Evolutionary conservation across 2,113 vertebrate genomes (phyloP).

Genomic region (Istiophorus platypterus): DNA sequence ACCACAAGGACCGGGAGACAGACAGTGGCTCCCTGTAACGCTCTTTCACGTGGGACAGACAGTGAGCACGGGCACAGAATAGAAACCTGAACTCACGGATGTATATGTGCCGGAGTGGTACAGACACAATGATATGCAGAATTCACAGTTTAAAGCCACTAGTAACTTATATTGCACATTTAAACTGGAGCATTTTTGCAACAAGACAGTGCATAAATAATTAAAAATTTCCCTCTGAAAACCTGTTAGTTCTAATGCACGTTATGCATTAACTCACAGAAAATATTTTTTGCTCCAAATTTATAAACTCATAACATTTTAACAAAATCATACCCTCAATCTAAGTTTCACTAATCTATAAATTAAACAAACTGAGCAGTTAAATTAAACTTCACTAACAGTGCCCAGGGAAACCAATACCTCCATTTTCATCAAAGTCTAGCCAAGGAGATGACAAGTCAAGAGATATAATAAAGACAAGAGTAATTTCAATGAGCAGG

Average conservation of each 20-base stretch:
- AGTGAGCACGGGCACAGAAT: neutral
- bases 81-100: too few species aligned
- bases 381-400: neutral
- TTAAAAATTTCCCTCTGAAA: neutral
- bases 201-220: neutral
- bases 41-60: conserved; percentile 17
- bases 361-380: too few species aligned
- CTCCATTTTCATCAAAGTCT: neutral
- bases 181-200: neutral
- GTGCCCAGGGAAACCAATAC: neutral
- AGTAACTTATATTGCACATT: neutral
- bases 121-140: neutral
- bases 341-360: neutral
- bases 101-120: too few species aligned
- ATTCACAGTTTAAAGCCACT: neutral
- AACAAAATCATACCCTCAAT: too few species aligned
- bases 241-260: neutral
- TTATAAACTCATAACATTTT: too few species aligned
- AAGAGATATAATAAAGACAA: conserved; percentile 25
- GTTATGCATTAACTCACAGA: neutral
- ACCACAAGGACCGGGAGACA: conserved; percentile 49
- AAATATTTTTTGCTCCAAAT: neutral
- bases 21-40: conserved; percentile 33
- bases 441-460: conserved; percentile 17
- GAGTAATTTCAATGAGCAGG: neutral